Evolutionary conservation across 2,113 vertebrate species (phyloP), one percentile per base, ranked within the genome.

Genomic region (Ardeotis arabs): DNA sequence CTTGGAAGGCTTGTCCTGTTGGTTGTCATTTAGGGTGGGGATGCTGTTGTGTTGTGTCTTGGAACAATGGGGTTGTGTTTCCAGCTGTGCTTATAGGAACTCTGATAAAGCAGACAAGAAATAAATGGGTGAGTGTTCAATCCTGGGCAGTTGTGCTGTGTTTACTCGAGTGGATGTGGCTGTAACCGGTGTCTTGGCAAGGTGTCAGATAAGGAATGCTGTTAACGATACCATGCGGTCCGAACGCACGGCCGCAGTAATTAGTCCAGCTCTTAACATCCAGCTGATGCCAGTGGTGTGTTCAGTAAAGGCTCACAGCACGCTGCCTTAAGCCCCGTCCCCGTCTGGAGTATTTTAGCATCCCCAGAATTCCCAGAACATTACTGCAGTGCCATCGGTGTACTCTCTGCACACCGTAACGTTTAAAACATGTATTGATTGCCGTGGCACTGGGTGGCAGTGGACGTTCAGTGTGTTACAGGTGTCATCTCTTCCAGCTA

Each of bases 401-500:
- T 24, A 3, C 22, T 59, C 7, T 0, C 28, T 18, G 33, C 29
- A 7, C 33, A 6, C n/a, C 1, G 3, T 18, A 9, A 37, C 28
- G 14, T 60, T 50, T 15, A 58, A 50, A 78, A 29, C 9, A 4
- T 27, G 16, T 3, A 2, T n/a, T 28, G 12, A 3, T n/a, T 28
- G 12, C 31, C 0, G 1, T 29, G 75, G 47, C 29, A 1, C 37
- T 24, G 35, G 19, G 47, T 59, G 90, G 33, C 55, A 56, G 24
- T 22, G 17, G 53, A 7, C 1, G 0, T 6, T 19, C 2, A 0
- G 15, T 19, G 6, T 39, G 28, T 24, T 68, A 23, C 10, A 66
- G 56, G 49, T 89, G 59, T 60, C 17, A 6, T 25, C 35, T 79
- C 80, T 59, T 64, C 53, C 31, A 78, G 37, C 37, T 70, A 5